Base-by-base conservation (phyloP, 1,140 invertebrate species). In the Lasaia peninsularis region DNA sequence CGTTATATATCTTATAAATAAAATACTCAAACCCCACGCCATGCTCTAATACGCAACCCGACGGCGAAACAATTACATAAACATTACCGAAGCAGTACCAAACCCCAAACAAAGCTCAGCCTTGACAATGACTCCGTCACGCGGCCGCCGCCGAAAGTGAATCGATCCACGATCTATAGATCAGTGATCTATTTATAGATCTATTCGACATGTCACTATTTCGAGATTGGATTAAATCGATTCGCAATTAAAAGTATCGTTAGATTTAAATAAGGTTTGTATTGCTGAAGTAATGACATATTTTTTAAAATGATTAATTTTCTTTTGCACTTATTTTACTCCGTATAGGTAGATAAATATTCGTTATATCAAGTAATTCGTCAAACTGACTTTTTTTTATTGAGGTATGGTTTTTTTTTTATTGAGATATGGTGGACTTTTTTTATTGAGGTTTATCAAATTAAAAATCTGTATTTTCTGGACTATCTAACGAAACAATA, bases 111-210 rank as follows among this genome's bases (percentile, higher is more conserved):
- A 56, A 44, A 50, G 18, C 44, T 8, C 44, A 57, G 48, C 65
- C 65, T 67, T 67, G 65, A 54, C 65, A 63, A 33, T 67, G 63
- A 62, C 56, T 58, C 34, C 53, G 56, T 52, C 62, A 55, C 62
- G 63, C 16, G 35, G 53, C 35, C 34, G 44, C 48, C 44, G 53
- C 54, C 50, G 65, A 68, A 64, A 64, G 62, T 62, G 62, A 69
- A 65, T 52, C 53, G 63, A 67, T 63, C 58, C 55, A 62, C 53
- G 63, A 67, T 66, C 58, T 58, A 64, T 67, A 62, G 67, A 70
- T 70, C 67, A 33, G 14, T 50, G 59, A 65, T 61, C 56, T 61
- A 65, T 61, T 44, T 58, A 65, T 65, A 58, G 56, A 59, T 62
- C 52, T 24, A 50, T 60, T 35, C 20, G 34, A 49, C 34, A 33